Conservation (phyloP, 2,113 vertebrate species). For the Anas platyrhynchos region DNA sequence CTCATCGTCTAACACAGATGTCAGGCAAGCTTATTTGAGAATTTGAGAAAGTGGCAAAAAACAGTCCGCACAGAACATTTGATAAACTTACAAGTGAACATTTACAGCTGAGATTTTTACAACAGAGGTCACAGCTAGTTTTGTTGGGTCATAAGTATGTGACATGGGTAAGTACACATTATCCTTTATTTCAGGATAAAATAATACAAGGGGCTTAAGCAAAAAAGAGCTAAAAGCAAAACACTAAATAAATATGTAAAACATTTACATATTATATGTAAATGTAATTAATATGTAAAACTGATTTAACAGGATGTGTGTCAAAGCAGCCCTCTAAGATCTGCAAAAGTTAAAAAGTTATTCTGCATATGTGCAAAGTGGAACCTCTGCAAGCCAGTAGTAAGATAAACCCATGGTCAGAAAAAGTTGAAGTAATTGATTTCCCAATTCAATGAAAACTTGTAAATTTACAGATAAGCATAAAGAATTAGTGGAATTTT, state of each 20-base stretch:
- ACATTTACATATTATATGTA: neutral
- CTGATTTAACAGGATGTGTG: neutral
- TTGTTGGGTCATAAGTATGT: neutral
- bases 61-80: neutral
- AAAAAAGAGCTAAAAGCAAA: neutral
- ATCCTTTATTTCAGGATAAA: neutral
- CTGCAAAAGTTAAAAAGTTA: neutral
- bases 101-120: conserved; percentile 29
- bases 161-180: neutral
- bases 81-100: neutral
- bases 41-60: neutral
- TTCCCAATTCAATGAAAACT: neutral
- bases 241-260: neutral
- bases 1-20: neutral
- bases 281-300: too few species aligned
- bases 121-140: neutral
- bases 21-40: neutral
- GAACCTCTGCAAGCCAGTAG: conserved; percentile 11
- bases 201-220: neutral
- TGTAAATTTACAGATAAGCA: neutral
- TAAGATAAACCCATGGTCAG: neutral
- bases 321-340: neutral
- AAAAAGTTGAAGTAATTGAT: neutral
- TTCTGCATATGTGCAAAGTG: neutral
- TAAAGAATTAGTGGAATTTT: neutral